phyloP scores from a whole-genome alignment of 2,888 invertebrate species.

The Julus scandinavius region DNA sequence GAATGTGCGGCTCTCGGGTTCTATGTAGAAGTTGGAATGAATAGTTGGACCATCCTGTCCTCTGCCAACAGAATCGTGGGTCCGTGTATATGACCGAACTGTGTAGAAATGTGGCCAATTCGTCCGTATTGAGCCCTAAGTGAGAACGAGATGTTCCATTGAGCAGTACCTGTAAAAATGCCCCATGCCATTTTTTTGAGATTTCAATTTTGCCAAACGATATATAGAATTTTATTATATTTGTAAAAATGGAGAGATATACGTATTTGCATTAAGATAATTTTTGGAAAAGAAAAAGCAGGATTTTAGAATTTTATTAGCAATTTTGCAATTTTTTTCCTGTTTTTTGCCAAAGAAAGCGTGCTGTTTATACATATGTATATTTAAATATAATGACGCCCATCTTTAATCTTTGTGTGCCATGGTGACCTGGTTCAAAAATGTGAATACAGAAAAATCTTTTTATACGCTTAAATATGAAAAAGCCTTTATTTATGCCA shows the following conservation, averaged over 20 bases:
- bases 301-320: constrained; percentile 10
- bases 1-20: no score
- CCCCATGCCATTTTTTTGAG: not conserved
- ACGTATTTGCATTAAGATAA: constrained; percentile 29
- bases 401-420: constrained; percentile 5
- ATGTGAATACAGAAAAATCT: not conserved
- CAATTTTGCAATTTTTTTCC: not conserved
- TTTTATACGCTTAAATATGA: constrained; percentile 35
- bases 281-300: not conserved
- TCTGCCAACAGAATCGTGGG: no score
- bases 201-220: constrained; percentile 17
- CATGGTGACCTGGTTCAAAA: constrained; percentile 16
- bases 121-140: not conserved
- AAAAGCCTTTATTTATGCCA: constrained; percentile 44
- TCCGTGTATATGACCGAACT: no score
- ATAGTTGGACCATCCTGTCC: no score
- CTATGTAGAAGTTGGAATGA: no score
- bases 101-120: no score
- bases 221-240: constrained; percentile 36
- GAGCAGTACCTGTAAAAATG: not conserved
- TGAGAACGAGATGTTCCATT: not conserved
- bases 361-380: not conserved
- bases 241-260: not conserved
- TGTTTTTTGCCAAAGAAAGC: constrained; percentile 15
- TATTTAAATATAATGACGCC: not conserved